These are phyloP conservation scores for Charanyca ferruginea DNA, from an alignment of 2,888 invertebrate species.

Conservation along the genomic window DNA sequence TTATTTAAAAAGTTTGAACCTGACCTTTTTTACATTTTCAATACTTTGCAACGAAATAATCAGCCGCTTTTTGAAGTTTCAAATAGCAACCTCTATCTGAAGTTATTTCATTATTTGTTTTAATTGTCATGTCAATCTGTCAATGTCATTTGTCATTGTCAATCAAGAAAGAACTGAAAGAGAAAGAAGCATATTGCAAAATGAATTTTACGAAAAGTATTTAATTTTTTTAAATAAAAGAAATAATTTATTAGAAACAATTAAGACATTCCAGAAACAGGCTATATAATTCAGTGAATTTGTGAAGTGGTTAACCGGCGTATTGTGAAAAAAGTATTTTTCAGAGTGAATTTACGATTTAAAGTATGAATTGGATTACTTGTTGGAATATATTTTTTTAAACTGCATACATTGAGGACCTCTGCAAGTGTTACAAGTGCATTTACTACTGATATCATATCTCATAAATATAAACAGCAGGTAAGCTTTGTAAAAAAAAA, in stretches of 20 bases:
- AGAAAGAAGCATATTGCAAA: slow-evolving; percentile 25
- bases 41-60: not conserved
- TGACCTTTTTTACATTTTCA: too few relatives aligned
- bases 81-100: slow-evolving; percentile 26
- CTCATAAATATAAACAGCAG: slow-evolving; percentile 27
- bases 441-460: slow-evolving; percentile 29
- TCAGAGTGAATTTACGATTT: slow-evolving; percentile 30
- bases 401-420: slow-evolving; percentile 33
- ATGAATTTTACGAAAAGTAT: slow-evolving; percentile 23
- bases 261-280: slow-evolving; percentile 40
- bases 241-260: slow-evolving; percentile 9
- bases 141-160: slow-evolving; percentile 17
- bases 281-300: slow-evolving; percentile 33
- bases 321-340: slow-evolving; percentile 32
- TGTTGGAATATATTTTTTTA: slow-evolving; percentile 35
- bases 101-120: slow-evolving; percentile 29
- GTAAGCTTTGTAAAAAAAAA: slow-evolving; percentile 30
- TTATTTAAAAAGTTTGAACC: too few relatives aligned
- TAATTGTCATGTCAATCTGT: slow-evolving; percentile 37
- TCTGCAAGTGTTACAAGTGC: slow-evolving; percentile 18
- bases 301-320: slow-evolving; percentile 27
- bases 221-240: slow-evolving; percentile 15
- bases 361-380: slow-evolving; percentile 47
- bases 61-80: not conserved
- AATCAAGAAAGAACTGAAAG: too few relatives aligned